These are phyloP conservation scores for Coptodon rendalli DNA, from an alignment of 2,113 vertebrate species.

Conservation along the genomic window DNA sequence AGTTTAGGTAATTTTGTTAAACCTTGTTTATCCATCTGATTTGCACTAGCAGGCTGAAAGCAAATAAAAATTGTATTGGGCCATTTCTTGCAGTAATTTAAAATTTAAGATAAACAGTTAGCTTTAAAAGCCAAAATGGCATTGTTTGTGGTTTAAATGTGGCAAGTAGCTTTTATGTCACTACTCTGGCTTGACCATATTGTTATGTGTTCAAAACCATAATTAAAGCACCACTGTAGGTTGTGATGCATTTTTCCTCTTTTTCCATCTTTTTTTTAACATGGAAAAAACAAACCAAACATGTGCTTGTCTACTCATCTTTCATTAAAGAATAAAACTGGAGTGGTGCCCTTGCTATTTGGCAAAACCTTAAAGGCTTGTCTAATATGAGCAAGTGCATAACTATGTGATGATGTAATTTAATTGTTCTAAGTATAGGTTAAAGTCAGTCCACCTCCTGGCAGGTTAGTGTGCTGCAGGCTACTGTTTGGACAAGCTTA, in stretches of 20 bases:
- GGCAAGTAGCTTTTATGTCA: conserved; percentile 31
- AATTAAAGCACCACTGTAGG: conserved; percentile 37
- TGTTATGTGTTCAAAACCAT: conserved; percentile 11
- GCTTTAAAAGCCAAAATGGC: background rate
- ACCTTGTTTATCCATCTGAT: background rate
- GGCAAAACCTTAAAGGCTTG: conserved; percentile 35
- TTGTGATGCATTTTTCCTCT: conserved; percentile 20
- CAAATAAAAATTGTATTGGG: background rate
- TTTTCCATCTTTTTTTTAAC: background rate
- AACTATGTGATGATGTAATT: conserved; percentile 50
- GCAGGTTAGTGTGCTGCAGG: background rate
- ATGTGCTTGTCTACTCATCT: conserved; percentile 28
- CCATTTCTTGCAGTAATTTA: background rate
- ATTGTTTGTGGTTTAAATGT: conserved; percentile 13
- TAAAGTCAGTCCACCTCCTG: conserved; percentile 7
- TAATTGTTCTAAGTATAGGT: conserved; percentile 54
- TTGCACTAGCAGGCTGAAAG: background rate
- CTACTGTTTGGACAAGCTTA: background rate
- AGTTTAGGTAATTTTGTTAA: rapidly evolving
- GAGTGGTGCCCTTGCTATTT: conserved; percentile 47
- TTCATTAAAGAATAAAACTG: conserved; percentile 47
- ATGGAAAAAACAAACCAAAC: conserved; percentile 36
- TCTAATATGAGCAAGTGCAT: conserved; percentile 48
- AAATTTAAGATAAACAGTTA: conserved; percentile 7
- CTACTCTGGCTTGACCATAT: conserved; percentile 7